Conservation (phyloP, 1,140 invertebrate genomes). For the Bombus haemorrhoidalis region DNA sequence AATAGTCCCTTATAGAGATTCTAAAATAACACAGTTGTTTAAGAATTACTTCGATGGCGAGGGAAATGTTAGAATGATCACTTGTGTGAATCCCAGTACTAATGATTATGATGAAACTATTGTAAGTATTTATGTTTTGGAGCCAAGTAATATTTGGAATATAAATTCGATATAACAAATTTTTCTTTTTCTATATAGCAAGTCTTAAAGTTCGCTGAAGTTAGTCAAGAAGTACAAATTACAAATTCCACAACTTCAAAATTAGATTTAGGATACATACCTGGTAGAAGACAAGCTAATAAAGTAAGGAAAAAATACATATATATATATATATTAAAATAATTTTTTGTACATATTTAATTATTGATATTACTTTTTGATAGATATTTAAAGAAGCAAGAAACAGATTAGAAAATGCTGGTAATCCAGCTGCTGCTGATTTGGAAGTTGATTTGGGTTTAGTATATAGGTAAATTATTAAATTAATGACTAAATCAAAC, state of each 20-base stretch:
- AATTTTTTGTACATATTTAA: constrained; percentile 12
- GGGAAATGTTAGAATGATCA: constrained; percentile 97
- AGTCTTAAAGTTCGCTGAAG: constrained; percentile 97
- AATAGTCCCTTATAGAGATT: constrained; percentile 96
- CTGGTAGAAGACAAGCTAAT: constrained; percentile 90
- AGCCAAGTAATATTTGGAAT: not conserved
- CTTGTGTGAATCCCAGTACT: constrained; percentile 96
- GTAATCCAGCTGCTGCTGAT: constrained; percentile 82
- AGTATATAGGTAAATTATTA: constrained; percentile 83
- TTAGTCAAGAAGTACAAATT: constrained; percentile 96
- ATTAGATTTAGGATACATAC: constrained; percentile 86
- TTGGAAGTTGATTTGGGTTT: constrained; percentile 86
- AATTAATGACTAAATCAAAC: not conserved
- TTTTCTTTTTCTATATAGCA: constrained; percentile 83
- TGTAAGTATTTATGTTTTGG: constrained; percentile 79
- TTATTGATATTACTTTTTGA: constrained; percentile 42
- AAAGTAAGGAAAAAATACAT: constrained; percentile 82
- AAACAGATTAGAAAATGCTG: constrained; percentile 82
- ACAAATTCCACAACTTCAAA: constrained; percentile 85
- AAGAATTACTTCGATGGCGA: constrained; percentile 99
- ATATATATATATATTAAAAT: not conserved
- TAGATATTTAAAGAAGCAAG: constrained; percentile 81
- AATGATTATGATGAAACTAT: constrained; percentile 98
- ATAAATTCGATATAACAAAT: not conserved
- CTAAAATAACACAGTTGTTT: constrained; percentile 97